phyloP scores from a whole-genome alignment of 2,113 vertebrate species.

The Shinisaurus crocodilurus region DNA sequence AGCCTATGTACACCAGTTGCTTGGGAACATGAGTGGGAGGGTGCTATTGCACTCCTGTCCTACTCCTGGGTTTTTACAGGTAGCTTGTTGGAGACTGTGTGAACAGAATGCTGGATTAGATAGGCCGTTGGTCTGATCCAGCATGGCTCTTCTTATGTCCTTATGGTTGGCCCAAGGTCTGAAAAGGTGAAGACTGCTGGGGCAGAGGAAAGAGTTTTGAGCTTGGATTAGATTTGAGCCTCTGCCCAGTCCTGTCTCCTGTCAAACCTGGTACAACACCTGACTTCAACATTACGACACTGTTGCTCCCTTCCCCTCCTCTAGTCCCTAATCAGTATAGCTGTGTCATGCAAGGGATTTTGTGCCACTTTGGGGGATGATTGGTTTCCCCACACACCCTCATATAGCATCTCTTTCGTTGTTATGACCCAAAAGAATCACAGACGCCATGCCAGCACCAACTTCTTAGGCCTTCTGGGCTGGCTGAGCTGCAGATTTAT shows the following conservation, averaged over 20 bases:
- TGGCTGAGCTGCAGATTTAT: not conserved
- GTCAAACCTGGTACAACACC: not conserved
- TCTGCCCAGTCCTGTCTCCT: not conserved
- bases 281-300: not conserved
- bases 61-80: too few species aligned
- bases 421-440: too few species aligned
- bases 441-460: not conserved
- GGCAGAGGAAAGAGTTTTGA: not conserved
- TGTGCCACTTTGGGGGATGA: not conserved
- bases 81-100: too few species aligned
- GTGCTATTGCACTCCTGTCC: too few species aligned
- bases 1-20: too few species aligned
- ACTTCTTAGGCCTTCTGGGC: too few species aligned
- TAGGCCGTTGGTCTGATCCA: too few species aligned
- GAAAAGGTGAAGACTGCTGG: not conserved
- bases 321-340: not conserved
- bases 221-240: not conserved
- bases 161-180: not conserved
- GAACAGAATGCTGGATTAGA: too few species aligned
- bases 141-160: not conserved
- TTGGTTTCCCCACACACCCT: not conserved
- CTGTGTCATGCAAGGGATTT: not conserved
- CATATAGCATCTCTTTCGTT: not conserved
- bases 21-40: too few species aligned
- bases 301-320: not conserved